These are phyloP conservation scores for Bellardia bayeri DNA, from an alignment of 2,888 invertebrate species.

Conservation along the genomic window DNA sequence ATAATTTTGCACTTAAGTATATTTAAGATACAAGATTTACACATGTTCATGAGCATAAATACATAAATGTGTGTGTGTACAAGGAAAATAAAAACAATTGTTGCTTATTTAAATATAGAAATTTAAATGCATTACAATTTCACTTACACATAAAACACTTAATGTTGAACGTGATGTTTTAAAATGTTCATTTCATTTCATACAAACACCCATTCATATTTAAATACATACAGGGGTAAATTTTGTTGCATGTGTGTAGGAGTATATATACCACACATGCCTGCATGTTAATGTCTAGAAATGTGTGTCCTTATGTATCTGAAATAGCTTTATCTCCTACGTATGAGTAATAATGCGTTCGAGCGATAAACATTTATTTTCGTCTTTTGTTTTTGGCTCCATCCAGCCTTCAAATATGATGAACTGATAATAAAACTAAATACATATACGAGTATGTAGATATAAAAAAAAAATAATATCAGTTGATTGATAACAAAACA, in stretches of 20 bases:
- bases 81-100: conserved; percentile 38
- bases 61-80: conserved; percentile 9
- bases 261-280: no score
- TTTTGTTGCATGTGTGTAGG: no score
- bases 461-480: no score
- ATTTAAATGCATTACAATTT: conserved; percentile 67
- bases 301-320: background rate
- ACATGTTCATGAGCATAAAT: conserved; percentile 11
- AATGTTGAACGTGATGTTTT: conserved; percentile 58
- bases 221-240: no score
- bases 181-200: background rate
- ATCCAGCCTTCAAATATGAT: background rate
- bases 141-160: conserved; percentile 63
- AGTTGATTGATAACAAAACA: no score
- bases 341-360: background rate
- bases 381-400: no score
- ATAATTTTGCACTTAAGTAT: conserved; percentile 10
- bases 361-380: no score
- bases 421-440: background rate
- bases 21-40: conserved; percentile 41
- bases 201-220: background rate
- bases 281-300: no score
- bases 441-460: background rate
- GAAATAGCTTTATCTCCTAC: background rate
- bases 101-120: conserved; percentile 63